These are phyloP conservation scores for Heliocidaris tuberculata DNA, from an alignment of 35 echinoderm and acorn worm genomes.

Conservation along the genomic window DNA sequence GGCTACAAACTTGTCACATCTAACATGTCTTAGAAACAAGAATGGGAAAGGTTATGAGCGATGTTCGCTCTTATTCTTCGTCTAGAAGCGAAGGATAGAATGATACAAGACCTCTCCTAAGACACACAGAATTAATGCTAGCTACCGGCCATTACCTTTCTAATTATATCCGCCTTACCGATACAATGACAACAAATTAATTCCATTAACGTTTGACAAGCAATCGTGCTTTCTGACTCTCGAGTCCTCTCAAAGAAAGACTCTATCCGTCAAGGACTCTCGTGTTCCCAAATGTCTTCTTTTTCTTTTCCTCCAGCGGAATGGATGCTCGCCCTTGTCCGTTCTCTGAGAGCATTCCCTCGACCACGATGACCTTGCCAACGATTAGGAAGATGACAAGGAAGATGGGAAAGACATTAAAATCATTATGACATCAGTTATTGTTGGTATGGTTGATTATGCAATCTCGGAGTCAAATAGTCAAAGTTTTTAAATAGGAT, in stretches of 20 bases:
- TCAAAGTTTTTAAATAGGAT: no score
- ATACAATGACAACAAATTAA: slow-evolving; percentile 24
- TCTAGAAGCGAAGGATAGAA: not conserved
- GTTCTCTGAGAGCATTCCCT: not conserved
- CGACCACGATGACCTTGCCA: not conserved
- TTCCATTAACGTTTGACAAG: slow-evolving; percentile 33
- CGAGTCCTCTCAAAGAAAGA: not conserved
- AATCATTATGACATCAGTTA: not conserved
- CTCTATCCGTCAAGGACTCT: slow-evolving; percentile 8
- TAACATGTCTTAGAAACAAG: no score
- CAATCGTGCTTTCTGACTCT: not conserved
- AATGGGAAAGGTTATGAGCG: not conserved
- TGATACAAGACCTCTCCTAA: not conserved
- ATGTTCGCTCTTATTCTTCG: not conserved
- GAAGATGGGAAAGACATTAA: not conserved
- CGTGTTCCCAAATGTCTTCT: not conserved
- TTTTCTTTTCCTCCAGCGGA: not conserved
- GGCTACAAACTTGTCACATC: not conserved
- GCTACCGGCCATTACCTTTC: not conserved
- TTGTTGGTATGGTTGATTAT: not conserved
- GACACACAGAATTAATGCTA: not conserved
- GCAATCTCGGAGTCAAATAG: no score
- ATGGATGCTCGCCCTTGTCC: not conserved
- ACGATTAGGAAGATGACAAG: not conserved
- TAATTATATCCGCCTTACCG: not conserved